Evolutionary conservation across 2,888 invertebrate genomes (phyloP), one percentile per base, ranked within the genome.

Genomic region (Peribatodes rhomboidaria): DNA sequence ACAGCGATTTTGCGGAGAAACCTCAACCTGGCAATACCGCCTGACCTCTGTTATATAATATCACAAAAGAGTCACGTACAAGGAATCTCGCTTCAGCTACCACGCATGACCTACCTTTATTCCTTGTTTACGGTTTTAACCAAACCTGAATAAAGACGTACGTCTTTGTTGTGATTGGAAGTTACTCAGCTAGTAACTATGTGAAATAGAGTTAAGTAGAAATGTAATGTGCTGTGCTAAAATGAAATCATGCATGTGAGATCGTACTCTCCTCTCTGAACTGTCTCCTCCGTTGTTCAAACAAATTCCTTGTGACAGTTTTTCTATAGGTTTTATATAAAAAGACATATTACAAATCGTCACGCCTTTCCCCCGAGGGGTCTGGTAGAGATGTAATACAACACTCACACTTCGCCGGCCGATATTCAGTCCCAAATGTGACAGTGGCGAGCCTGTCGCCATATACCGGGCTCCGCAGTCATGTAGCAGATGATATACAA

Each of bases 21-120:
- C 14, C 52, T 52, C 50, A 35, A 41, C 33, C 60, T 65, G 65
- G 65, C 55, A 59, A n/a, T 60, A 52, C 46, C 10, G 50, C 33
- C 62, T 73, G 74, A 74, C 72, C 74, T 65, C 56, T 57, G 56
- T 64, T 65, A 61, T 64, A 67, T 59, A 53, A 61, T 66, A 68
- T 66, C 67, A 72, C 74, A 75, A 75, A 75, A 71, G 75, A 70
- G 74, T 75, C 75, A 75, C 75, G 75, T 74, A 71, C 52, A 18
- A 53, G 65, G 60, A 61, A 56, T 65, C 65, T 47, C 57, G 65
- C 59, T 61, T 37, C 53, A 68, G 56, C 61, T 52, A 56, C 54
- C 65, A 68, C 66, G 72, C 72, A 68, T 69, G 72, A 72, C 68
- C 69, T 67, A 62, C 70, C 67, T 69, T 70, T 65, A 68, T 68